A percentile compares a stretch with the other conserved stretches of the same genome.
Evolutionary conservation across 2,888 invertebrate species (phyloP).

Genomic region (Lamproptera curius): DNA sequence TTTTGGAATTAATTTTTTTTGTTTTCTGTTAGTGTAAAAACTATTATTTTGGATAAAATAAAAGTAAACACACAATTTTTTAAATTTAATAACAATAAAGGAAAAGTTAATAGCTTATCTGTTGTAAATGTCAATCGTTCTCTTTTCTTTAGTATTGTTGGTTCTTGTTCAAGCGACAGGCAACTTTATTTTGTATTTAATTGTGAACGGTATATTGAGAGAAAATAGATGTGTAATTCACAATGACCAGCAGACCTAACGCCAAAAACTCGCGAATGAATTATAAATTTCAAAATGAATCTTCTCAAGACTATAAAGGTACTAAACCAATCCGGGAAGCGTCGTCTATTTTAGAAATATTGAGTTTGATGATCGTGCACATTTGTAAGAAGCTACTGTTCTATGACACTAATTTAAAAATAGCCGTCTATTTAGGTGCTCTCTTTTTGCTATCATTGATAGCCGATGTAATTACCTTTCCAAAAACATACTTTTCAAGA

Average conservation of each 20-base stretch:
- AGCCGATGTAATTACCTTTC: constrained; percentile 89
- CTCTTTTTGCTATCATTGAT: constrained; percentile 91
- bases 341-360: constrained; percentile 87
- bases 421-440: constrained; percentile 89
- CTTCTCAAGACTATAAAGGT: constrained; percentile 73
- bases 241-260: constrained; percentile 57
- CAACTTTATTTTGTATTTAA: background rate
- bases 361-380: constrained; percentile 90
- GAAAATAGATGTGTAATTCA: constrained; percentile 18
- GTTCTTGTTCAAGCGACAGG: background rate
- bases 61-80: no score
- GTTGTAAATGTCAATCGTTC: no score
- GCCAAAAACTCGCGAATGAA: constrained; percentile 66
- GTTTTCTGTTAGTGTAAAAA: no score
- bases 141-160: background rate
- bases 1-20: no score
- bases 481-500: constrained; percentile 92
- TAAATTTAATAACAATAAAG: no score
- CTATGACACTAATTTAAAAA: constrained; percentile 90
- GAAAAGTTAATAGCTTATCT: no score
- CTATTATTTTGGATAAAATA: no score
- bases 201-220: background rate
- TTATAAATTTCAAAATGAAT: constrained; percentile 65
- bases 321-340: constrained; percentile 91
- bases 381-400: constrained; percentile 93